phyloP scores from a whole-genome alignment of 2,888 invertebrate species.

The Ariolimax columbianus region DNA sequence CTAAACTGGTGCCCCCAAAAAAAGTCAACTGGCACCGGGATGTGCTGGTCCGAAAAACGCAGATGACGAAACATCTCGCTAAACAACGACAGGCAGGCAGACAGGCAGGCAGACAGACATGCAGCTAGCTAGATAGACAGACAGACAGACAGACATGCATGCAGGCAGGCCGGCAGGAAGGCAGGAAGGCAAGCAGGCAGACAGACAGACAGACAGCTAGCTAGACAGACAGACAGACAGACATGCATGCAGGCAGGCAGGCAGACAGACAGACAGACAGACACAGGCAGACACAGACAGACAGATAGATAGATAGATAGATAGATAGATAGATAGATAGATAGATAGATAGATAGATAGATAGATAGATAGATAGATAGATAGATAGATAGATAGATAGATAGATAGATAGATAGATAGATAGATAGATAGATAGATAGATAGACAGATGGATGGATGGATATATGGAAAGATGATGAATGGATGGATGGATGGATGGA shows the following conservation, averaged over 20 bases:
- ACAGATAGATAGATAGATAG: background rate
- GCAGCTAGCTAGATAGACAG: background rate
- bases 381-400: background rate
- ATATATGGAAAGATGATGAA: too few species aligned
- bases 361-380: background rate
- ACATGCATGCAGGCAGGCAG: background rate
- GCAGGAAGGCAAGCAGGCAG: background rate
- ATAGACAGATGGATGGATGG: background rate
- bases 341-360: background rate
- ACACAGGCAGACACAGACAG: conserved; percentile 2
- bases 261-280: background rate
- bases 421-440: background rate
- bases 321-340: background rate
- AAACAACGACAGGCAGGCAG: background rate
- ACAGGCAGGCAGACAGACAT: background rate
- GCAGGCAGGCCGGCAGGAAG: background rate
- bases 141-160: background rate
- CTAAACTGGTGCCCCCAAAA: too few species aligned
- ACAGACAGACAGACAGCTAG: background rate
- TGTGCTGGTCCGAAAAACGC: too few species aligned
- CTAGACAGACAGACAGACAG: background rate
- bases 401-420: background rate
- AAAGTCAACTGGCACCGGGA: too few species aligned
- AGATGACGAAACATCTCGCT: too few species aligned
- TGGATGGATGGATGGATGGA: background rate